Percentiles rank a stretch among this genome's conserved stretches.
These are phyloP conservation scores for Nomia melanderi DNA, from an alignment of 1,140 invertebrate genomes.

Conservation along the genomic window DNA sequence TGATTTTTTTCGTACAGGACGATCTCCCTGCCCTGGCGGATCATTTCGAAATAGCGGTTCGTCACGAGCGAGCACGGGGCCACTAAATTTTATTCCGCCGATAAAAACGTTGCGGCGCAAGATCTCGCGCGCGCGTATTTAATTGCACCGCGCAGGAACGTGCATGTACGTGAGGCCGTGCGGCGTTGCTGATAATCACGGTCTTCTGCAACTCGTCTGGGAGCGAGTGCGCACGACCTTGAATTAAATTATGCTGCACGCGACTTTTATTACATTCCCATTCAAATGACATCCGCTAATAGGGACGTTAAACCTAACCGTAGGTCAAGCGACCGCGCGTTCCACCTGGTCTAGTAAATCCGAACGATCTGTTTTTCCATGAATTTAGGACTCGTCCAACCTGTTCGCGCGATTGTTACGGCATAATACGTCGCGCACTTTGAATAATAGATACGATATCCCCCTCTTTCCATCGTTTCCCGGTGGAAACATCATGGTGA, in stretches of 20 bases:
- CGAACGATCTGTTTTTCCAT: not conserved
- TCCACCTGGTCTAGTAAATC: slow-evolving; percentile 14
- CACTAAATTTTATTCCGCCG: slow-evolving; percentile 16
- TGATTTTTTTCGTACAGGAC: slow-evolving; percentile 19
- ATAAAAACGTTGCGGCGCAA: slow-evolving; percentile 9
- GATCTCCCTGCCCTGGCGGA: too few species aligned
- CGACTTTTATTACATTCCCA: slow-evolving; percentile 65
- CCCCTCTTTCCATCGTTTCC: too few species aligned
- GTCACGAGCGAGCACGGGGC: not conserved
- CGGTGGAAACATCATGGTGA: too few species aligned
- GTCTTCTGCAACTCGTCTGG: slow-evolving; percentile 41
- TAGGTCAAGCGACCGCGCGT: slow-evolving; percentile 45
- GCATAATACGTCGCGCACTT: not conserved
- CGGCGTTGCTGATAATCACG: slow-evolving; percentile 29
- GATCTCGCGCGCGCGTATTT: slow-evolving; percentile 1
- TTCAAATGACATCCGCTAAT: slow-evolving; percentile 64
- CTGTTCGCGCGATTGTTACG: not conserved
- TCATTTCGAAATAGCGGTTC: slow-evolving; percentile 17
- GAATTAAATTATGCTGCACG: slow-evolving; percentile 63
- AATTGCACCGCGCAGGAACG: slow-evolving; percentile 9
- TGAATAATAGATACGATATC: too few species aligned
- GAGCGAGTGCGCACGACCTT: slow-evolving; percentile 52
- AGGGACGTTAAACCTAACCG: slow-evolving; percentile 52
- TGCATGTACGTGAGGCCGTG: not conserved
- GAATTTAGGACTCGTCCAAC: not conserved